Evolutionary conservation across 1,140 invertebrate species (phyloP).

Genomic region (Ladona fulva): DNA sequence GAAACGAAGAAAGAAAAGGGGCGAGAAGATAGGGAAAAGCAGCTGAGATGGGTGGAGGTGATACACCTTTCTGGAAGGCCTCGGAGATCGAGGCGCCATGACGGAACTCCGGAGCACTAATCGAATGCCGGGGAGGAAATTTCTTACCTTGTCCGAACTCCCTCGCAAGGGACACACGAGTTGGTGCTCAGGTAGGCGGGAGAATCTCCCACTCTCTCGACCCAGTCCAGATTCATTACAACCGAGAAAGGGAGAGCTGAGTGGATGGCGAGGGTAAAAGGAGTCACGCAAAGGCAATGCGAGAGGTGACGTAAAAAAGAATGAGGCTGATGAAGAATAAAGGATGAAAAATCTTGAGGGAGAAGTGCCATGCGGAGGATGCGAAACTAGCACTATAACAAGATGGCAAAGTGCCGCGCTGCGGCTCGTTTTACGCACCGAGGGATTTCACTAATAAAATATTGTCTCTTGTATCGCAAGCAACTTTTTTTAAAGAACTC

Average conservation of each 20-base stretch:
- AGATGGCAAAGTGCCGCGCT: too few species aligned
- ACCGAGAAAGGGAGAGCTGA: slow-evolving; percentile 12
- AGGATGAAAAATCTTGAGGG: too few species aligned
- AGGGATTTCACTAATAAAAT: too few species aligned
- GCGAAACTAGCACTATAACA: too few species aligned
- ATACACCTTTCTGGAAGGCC: too few species aligned
- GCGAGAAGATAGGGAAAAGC: neutral
- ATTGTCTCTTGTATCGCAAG: too few species aligned
- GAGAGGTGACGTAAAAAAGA: slow-evolving; percentile 15
- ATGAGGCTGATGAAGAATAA: too few species aligned
- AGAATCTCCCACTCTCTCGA: neutral
- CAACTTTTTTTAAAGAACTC: too few species aligned
- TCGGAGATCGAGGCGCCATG: too few species aligned
- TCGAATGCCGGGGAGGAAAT: slow-evolving; percentile 2
- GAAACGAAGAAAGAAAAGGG: neutral
- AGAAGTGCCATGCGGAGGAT: too few species aligned
- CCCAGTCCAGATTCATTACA: neutral
- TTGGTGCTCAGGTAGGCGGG: neutral
- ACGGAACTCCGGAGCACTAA: neutral
- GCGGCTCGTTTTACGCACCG: too few species aligned
- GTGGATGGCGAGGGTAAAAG: slow-evolving; percentile 10
- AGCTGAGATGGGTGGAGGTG: neutral
- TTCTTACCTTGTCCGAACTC: neutral
- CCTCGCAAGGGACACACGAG: neutral
- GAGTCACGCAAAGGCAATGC: slow-evolving; percentile 19